phyloP scores from a whole-genome alignment of 2,888 invertebrate species.

The Noctuana brunneofusca region DNA sequence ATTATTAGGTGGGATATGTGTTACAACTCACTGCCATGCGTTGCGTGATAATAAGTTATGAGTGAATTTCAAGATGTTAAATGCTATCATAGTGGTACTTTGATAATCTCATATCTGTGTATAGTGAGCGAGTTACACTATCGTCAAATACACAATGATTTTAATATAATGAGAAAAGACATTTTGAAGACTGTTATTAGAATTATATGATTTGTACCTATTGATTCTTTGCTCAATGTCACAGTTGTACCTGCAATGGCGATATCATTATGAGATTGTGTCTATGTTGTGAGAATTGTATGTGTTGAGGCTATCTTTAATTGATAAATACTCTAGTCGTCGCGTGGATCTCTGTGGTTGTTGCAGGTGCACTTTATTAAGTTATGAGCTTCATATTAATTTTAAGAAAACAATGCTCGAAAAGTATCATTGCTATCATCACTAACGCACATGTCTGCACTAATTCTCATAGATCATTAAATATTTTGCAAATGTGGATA shows the following conservation, averaged over 20 bases:
- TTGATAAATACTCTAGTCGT: slow-evolving; percentile 55
- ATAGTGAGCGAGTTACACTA: slow-evolving; percentile 1
- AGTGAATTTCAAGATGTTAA: slow-evolving; percentile 9
- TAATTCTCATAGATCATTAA: slow-evolving; percentile 32
- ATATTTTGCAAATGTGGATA: not conserved
- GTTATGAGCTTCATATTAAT: slow-evolving; percentile 28
- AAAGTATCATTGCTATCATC: slow-evolving; percentile 48
- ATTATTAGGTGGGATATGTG: slow-evolving; percentile 26
- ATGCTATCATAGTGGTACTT: slow-evolving; percentile 17
- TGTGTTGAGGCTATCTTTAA: slow-evolving; percentile 51
- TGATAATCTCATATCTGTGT: slow-evolving; percentile 34
- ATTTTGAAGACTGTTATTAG: slow-evolving; percentile 65
- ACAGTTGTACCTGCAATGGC: slow-evolving; percentile 52
- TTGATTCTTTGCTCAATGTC: slow-evolving; percentile 35
- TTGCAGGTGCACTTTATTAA: slow-evolving; percentile 48
- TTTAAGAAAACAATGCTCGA: slow-evolving; percentile 19
- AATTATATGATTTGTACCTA: slow-evolving; percentile 24
- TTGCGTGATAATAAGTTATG: slow-evolving; percentile 27
- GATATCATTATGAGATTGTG: slow-evolving; percentile 41
- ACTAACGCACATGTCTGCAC: slow-evolving; percentile 56
- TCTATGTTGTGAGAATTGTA: slow-evolving; percentile 39
- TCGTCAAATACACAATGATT: slow-evolving; percentile 15
- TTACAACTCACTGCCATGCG: slow-evolving; percentile 44
- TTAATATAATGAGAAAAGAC: slow-evolving; percentile 56
- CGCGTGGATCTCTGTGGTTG: slow-evolving; percentile 52